Percentiles rank a stretch among this genome's conserved stretches.
These are phyloP conservation scores for Nannoperca australis DNA, from an alignment of 2,797 vertebrate species.

Conservation along the genomic window DNA sequence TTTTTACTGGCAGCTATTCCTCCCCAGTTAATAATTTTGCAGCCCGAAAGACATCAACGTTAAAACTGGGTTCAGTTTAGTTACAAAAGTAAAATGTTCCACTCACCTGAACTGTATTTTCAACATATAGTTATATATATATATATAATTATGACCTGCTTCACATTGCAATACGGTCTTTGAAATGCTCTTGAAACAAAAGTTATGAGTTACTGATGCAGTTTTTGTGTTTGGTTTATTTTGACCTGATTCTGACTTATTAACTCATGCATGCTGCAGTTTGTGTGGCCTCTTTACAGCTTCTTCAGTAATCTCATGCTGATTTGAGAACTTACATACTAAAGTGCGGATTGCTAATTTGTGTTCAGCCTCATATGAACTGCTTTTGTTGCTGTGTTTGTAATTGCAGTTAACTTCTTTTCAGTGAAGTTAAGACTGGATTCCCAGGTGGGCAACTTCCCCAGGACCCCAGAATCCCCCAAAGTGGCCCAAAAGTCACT, in stretches of 20 bases:
- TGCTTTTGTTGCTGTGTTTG: not conserved
- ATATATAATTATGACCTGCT: not conserved
- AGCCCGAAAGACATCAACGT: not conserved
- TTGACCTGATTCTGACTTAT: not conserved
- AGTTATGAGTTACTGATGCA: not conserved
- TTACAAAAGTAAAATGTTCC: not conserved
- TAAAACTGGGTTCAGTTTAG: not conserved
- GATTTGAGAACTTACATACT: not conserved
- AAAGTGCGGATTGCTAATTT: not conserved
- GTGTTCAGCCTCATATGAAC: slow-evolving; percentile 5
- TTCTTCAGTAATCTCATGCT: slow-evolving; percentile 6
- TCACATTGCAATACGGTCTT: not conserved
- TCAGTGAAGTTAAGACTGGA: not conserved
- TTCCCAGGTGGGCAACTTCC: not conserved
- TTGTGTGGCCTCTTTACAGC: not conserved
- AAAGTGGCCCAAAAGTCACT: not conserved
- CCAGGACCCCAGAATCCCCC: not conserved
- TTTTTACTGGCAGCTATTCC: not conserved
- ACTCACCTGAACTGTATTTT: too few relatives aligned
- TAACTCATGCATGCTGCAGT: not conserved
- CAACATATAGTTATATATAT: too few relatives aligned
- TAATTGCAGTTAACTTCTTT: not conserved
- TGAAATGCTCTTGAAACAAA: too few relatives aligned
- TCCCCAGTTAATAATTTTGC: not conserved
- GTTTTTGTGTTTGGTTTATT: not conserved